These are phyloP conservation scores for Cynopterus brachyotis DNA, from an alignment of 2,113 vertebrate genomes.

Conservation along the genomic window DNA sequence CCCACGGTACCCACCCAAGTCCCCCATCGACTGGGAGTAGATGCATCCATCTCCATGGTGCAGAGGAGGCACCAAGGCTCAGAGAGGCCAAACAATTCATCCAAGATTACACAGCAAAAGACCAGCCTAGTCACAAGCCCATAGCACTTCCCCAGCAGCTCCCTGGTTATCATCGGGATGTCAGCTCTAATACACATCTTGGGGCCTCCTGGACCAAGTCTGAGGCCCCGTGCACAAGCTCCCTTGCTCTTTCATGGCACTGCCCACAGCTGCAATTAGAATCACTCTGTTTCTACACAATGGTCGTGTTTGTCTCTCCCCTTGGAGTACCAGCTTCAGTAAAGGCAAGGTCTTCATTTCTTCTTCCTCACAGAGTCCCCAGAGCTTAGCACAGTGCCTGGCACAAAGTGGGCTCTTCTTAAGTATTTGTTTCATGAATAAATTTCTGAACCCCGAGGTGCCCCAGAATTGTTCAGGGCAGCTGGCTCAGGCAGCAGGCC, in stretches of 20 bases:
- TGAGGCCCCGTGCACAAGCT: background rate
- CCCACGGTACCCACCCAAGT: background rate
- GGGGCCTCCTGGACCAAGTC: background rate
- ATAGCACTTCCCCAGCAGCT: background rate
- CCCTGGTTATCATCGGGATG: rapidly evolving
- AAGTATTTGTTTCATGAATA: background rate
- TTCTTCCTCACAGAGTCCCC: background rate
- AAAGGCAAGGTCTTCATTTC: background rate
- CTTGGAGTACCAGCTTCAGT: background rate
- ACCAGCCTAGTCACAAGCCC: background rate
- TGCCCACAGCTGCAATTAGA: background rate
- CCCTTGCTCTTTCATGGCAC: background rate
- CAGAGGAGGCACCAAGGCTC: background rate
- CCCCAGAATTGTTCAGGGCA: background rate
- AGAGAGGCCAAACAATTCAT: background rate
- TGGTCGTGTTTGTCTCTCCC: background rate
- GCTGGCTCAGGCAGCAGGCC: background rate
- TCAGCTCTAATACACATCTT: background rate
- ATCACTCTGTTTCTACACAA: background rate
- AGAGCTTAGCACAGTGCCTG: background rate
- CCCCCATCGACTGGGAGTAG: background rate
- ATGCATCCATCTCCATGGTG: background rate
- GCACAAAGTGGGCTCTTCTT: background rate
- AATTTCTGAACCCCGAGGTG: background rate
- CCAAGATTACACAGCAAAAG: background rate